Conservation (phyloP, 2,113 vertebrate species). For the Natator depressus region DNA sequence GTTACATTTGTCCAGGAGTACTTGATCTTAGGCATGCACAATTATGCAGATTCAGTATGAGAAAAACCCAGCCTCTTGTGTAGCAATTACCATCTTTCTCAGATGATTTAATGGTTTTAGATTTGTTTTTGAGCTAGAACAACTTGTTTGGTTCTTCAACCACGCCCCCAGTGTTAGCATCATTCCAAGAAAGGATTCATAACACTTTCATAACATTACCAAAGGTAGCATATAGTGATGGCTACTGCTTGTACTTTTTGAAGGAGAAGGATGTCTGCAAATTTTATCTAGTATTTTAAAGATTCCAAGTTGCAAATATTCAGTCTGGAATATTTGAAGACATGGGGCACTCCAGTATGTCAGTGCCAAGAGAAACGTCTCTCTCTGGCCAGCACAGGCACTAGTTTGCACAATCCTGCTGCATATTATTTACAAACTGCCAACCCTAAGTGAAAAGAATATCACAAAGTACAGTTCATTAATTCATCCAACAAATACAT, state of each 20-base stretch:
- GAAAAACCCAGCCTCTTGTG: fast-evolving
- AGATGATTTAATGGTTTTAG: neutral
- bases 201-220: neutral
- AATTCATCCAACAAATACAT: neutral
- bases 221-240: neutral
- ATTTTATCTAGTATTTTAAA: neutral
- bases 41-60: neutral
- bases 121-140: neutral
- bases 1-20: neutral
- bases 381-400: neutral
- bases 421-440: neutral
- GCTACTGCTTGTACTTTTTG: neutral
- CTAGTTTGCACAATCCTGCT: neutral
- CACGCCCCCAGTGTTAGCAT: neutral
- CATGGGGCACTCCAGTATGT: neutral
- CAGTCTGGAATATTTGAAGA: neutral
- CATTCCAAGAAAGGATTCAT: neutral
- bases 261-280: neutral
- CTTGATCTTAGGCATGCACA: neutral
- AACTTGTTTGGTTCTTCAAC: neutral
- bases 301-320: neutral
- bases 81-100: neutral
- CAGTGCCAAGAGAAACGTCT: neutral
- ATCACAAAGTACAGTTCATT: neutral
- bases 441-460: neutral